Base-by-base conservation (phyloP, 2,113 vertebrate species). In the Nettapus auritus region DNA sequence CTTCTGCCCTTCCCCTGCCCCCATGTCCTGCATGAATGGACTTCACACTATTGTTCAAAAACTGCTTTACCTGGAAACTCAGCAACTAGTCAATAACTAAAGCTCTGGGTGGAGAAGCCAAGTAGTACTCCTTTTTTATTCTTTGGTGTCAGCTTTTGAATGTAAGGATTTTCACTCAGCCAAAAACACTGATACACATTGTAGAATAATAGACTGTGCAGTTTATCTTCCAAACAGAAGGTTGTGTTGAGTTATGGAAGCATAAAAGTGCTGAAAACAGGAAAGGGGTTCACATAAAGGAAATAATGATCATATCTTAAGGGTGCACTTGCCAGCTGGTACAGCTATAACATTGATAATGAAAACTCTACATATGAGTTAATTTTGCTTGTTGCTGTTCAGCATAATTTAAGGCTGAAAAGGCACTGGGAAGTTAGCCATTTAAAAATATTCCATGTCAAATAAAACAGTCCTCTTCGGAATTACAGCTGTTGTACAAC, bases 401-500 rank as follows among this genome's bases (percentile, higher is more conserved):
- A 74, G 52, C 55, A 57, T n/a, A 55, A 82, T 31, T 34, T 36
- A 64, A 80, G 42, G 63, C 33, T 71, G 79, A 75, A 79, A 76
- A 87, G 76, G 52, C 42, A 22, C 52, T 0, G 17, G 46, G 22
- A 90, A 68, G 38, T 12, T 48, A 94, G 34, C 21, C 31, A 22
- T 34, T 67, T 59, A 78, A 94, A 81, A 40, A n/a, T 53, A 63
- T 36, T 82, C 46, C 44, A 77, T 90, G 81, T 68, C 63, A 92
- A 60, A 74, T 13, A 44, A 20, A 25, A 8, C 0, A 36, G 36
- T 3, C 70, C 67, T 93, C 74, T 62, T 83, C 82, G 86, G 86
- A 89, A 25, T 26, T 40, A 16, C 85, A 86, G 94, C 83, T 96
- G 91, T 78, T 94, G 76, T 56, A 57, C 74, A 82, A 25, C 71